Evolutionary conservation across 2,113 vertebrate species (phyloP).

Genomic region (Ibidorhyncha struthersii): DNA sequence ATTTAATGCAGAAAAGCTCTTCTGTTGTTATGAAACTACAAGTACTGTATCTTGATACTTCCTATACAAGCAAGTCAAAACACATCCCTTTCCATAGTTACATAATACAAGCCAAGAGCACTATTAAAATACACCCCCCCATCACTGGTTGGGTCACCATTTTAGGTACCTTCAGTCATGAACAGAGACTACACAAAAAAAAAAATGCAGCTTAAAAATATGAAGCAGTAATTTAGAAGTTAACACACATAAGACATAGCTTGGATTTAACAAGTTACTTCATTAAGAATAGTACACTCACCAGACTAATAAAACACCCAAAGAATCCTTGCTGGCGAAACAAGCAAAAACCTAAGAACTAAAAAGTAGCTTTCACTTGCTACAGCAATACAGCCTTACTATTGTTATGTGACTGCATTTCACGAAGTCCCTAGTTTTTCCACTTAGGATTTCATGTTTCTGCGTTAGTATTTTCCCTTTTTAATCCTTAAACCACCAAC

Average conservation of each 20-base stretch:
- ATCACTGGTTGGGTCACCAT: not conserved
- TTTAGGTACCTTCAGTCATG: accelerated
- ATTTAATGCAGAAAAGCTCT: not conserved
- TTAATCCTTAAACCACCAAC: not conserved
- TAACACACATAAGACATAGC: not conserved
- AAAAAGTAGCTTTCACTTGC: not conserved
- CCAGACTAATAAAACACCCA: not conserved
- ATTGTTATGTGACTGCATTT: accelerated
- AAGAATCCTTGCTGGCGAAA: not conserved
- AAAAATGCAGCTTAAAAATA: accelerated
- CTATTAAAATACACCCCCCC: not conserved
- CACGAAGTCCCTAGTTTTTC: not conserved
- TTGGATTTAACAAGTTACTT: not conserved
- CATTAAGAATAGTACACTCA: not conserved
- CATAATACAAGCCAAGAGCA: accelerated
- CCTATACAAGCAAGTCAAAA: not conserved
- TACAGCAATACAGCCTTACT: not conserved
- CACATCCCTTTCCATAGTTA: not conserved
- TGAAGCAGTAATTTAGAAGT: not conserved
- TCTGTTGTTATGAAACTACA: not conserved
- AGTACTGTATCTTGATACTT: not conserved
- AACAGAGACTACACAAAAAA: not conserved
- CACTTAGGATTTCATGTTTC: accelerated
- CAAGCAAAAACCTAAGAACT: not conserved
- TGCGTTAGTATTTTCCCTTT: accelerated